Conservation (phyloP, 2,113 vertebrate species). For the Catagonus wagneri region DNA sequence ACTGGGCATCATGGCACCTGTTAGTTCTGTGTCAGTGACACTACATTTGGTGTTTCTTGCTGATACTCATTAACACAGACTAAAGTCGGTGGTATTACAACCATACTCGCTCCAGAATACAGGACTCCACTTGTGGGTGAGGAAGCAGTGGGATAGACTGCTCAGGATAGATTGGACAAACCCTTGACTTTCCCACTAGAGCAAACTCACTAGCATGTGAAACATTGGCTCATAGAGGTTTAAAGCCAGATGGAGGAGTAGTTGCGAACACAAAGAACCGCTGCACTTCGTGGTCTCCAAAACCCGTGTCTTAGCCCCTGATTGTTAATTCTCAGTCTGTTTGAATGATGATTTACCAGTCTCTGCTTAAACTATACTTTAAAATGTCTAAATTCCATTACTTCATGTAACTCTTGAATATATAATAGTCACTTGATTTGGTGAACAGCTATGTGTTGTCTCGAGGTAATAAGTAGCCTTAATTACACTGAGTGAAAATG, state of each 20-base stretch:
- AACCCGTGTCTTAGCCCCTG: neutral
- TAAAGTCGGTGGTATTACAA: neutral
- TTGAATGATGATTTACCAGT: neutral
- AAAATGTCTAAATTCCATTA: neutral
- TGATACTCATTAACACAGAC: neutral
- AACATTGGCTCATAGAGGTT: neutral
- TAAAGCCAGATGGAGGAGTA: neutral
- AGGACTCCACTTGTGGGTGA: neutral
- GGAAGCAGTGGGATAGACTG: neutral
- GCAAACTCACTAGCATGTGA: neutral
- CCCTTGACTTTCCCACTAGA: neutral
- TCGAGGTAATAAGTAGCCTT: neutral
- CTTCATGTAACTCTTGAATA: neutral
- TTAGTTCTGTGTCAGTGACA: neutral
- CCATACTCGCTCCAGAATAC: neutral
- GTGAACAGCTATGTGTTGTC: neutral
- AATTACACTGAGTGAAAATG: neutral
- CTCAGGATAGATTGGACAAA: neutral
- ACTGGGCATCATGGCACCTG: rapidly evolving
- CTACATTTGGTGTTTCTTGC: neutral
- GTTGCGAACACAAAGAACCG: neutral
- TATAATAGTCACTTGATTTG: neutral
- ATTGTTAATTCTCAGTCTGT: neutral
- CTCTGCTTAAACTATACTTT: neutral
- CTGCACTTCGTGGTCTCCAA: neutral